A percentile compares a stretch with the other conserved stretches of the same genome.
Conservation (phyloP, 2,888 invertebrate genomes). For the Plusia festucae region DNA sequence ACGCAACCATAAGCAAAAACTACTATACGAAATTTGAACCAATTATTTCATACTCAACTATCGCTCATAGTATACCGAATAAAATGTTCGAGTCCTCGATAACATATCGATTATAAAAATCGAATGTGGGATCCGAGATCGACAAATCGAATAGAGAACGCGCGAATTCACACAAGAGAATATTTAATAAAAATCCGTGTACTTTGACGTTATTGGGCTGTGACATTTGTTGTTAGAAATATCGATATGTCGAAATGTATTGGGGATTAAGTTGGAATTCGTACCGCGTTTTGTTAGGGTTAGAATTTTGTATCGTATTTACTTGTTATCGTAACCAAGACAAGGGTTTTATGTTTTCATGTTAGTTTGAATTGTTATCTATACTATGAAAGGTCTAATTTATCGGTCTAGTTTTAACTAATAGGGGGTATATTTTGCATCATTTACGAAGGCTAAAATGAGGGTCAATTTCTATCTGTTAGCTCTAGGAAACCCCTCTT, state of each 20-base stretch:
- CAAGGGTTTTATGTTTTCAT: neutral
- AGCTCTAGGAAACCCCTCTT: too few relatives aligned
- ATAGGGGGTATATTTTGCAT: neutral
- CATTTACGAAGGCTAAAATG: too few relatives aligned
- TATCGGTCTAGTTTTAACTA: neutral
- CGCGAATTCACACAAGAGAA: slow-evolving; percentile 28
- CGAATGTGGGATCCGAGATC: slow-evolving; percentile 28
- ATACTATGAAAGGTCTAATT: neutral
- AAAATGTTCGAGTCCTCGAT: slow-evolving; percentile 30
- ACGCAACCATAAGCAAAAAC: slow-evolving; percentile 43
- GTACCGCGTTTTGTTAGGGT: neutral
- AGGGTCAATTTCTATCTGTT: too few relatives aligned
- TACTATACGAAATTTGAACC: slow-evolving; percentile 33
- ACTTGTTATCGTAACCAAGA: neutral
- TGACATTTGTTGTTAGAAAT: slow-evolving; percentile 29
- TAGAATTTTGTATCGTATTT: neutral
- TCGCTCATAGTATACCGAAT: slow-evolving; percentile 32
- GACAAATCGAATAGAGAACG: slow-evolving; percentile 39
- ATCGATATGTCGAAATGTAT: slow-evolving; percentile 26
- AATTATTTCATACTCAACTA: slow-evolving; percentile 51
- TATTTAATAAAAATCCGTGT: slow-evolving; percentile 41
- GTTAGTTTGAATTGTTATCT: neutral
- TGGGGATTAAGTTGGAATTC: slow-evolving; percentile 1
- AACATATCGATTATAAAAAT: slow-evolving; percentile 45
- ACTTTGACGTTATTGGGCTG: slow-evolving; percentile 35